Percentiles rank a stretch among this genome's conserved stretches.
These are phyloP conservation scores for Trichopria drosophilae DNA, from an alignment of 2,888 invertebrate genomes.

Conservation along the genomic window DNA sequence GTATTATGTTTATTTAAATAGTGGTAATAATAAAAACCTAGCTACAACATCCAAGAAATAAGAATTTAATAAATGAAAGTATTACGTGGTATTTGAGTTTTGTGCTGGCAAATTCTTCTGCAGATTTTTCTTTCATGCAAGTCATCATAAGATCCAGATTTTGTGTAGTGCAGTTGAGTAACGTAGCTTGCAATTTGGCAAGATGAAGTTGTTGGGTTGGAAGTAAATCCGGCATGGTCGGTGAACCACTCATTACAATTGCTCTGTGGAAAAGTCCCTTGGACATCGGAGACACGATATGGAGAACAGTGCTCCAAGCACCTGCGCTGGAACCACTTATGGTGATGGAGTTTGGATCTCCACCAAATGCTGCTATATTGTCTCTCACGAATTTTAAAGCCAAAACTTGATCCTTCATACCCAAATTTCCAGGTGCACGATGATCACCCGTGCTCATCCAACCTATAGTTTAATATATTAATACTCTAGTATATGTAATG, in stretches of 20 bases:
- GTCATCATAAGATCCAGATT: conserved; percentile 62
- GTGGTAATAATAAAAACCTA: too few species aligned
- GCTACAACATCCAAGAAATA: too few species aligned
- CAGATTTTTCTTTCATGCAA: conserved; percentile 64
- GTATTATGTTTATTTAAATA: too few species aligned
- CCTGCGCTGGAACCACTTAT: conserved; percentile 65
- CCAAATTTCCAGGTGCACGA: conserved; percentile 70
- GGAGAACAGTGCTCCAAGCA: conserved; percentile 56
- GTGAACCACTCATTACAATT: conserved; percentile 70
- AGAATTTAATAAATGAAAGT: too few species aligned
- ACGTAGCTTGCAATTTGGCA: conserved; percentile 66
- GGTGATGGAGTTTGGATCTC: conserved; percentile 68
- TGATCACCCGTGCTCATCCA: conserved; percentile 69
- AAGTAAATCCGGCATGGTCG: conserved; percentile 62
- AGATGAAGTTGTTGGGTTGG: conserved; percentile 63
- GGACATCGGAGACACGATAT: conserved; percentile 66
- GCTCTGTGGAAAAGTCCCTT: conserved; percentile 71
- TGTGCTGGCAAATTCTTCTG: conserved; percentile 39
- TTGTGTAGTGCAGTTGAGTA: conserved; percentile 64
- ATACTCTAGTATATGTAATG: too few species aligned
- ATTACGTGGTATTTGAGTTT: conserved; percentile 35
- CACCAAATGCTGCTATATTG: conserved; percentile 71
- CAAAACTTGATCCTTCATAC: conserved; percentile 71
- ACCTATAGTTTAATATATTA: conserved; percentile 56
- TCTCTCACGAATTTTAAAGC: conserved; percentile 69